phyloP scores from a whole-genome alignment of 2,888 invertebrate genomes.

The Fragum whitleyi region DNA sequence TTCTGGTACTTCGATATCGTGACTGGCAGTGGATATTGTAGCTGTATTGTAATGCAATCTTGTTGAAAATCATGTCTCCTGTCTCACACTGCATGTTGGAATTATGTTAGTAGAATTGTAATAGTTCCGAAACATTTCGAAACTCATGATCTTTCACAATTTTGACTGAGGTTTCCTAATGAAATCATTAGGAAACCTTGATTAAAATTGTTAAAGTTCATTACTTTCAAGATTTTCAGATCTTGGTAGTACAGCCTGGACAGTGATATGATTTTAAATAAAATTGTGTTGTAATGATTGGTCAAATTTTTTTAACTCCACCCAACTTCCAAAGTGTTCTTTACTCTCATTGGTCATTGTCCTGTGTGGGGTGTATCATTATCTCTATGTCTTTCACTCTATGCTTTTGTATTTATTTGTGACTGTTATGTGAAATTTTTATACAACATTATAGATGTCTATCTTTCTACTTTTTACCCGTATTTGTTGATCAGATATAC shows the following conservation, averaged over 20 bases:
- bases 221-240: too few relatives aligned
- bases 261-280: too few relatives aligned
- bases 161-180: too few relatives aligned
- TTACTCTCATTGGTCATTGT: slow-evolving; percentile 22
- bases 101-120: too few relatives aligned
- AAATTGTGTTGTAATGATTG: slow-evolving; percentile 18
- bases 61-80: too few relatives aligned
- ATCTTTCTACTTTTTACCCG: not conserved
- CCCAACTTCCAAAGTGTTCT: slow-evolving; percentile 33
- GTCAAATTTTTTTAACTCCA: slow-evolving; percentile 17
- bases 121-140: too few relatives aligned
- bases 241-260: too few relatives aligned
- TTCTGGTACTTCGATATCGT: slow-evolving; percentile 67
- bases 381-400: slow-evolving; percentile 19
- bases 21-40: slow-evolving; percentile 52
- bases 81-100: too few relatives aligned
- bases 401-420: slow-evolving; percentile 15
- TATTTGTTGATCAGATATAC: slow-evolving; percentile 3
- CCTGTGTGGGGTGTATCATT: slow-evolving; percentile 10
- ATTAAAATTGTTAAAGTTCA: too few relatives aligned
- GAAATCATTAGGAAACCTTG: too few relatives aligned
- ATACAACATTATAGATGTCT: not conserved
- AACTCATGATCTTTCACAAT: too few relatives aligned
- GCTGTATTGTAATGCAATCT: not conserved
- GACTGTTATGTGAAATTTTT: slow-evolving; percentile 6